Evolutionary conservation across 2,113 vertebrate genomes (phyloP), one percentile per base, ranked within the genome.

Genomic region (Prunella himalayana): DNA sequence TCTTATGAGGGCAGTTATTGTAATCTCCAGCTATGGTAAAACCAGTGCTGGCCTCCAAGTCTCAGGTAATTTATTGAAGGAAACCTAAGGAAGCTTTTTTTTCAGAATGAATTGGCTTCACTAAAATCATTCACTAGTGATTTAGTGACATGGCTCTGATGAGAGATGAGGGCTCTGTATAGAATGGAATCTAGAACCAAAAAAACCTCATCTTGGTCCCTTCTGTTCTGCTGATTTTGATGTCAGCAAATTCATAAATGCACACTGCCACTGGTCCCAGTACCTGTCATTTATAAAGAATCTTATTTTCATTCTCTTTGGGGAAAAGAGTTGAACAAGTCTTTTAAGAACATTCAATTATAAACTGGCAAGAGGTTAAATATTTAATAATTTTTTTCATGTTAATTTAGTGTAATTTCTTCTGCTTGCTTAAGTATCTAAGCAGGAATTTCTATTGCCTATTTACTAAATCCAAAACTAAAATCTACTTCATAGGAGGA

Each of bases 271-370:
- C 50, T 77, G 82, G 65, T 57, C 71, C 30, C 5, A 19, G 42
- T 77, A 72, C 49, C 69, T 93, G 68, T 88, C 68, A 79, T 85
- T 95, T 93, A 94, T 71, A 86, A 92, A 86, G 53, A 94, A 66
- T 35, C 64, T 92, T 61, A 82, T 87, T 95, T 94, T 77, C n/a
- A 65, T 4, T 50, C 66, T 61, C 59, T 44, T 56, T 69, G 15
- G 2, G 7, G 41, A 60, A 90, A 94, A 91, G 51, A 33, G 60
- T 59, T 82, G 37, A 84, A 91, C 60, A 56, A 41, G 17, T 79
- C 73, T 87, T 94, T 95, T 96, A 54, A 93, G 91, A 96, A 51
- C 57, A 93, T 92, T 87, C 66, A 94, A 75, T 94, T 93, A 80
- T 79, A 92, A 94, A 63, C 72, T 95, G 49, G 47, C 33, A 85